A percentile compares a stretch with the other conserved stretches of the same genome.
phyloP scores from a whole-genome alignment of 1,140 invertebrate species.

The Drosophila teissieri region DNA sequence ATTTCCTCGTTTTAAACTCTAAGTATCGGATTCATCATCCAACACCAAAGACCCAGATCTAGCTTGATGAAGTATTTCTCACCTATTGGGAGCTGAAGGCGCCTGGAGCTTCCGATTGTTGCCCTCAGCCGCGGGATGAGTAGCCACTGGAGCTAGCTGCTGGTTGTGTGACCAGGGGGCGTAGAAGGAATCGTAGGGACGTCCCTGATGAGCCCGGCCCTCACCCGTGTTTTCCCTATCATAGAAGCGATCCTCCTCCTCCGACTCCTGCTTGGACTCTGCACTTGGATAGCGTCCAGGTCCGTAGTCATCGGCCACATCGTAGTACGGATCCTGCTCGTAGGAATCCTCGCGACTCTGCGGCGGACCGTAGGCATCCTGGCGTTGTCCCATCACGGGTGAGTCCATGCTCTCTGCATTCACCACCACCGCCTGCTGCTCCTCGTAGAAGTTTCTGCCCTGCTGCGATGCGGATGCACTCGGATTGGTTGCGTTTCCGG shows the following conservation, averaged over 20 bases:
- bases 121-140: conserved; percentile 23
- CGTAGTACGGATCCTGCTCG: conserved; percentile 54
- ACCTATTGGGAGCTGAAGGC: conserved; percentile 37
- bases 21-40: too few species aligned
- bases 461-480: background rate
- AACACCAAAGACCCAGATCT: background rate
- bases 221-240: conserved; percentile 12
- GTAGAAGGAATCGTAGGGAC: conserved; percentile 56
- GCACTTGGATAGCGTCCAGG: conserved; percentile 21
- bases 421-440: conserved; percentile 68
- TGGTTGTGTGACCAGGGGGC: conserved; percentile 38
- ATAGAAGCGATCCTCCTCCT: conserved; percentile 21
- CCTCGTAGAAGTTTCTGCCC: conserved; percentile 61
- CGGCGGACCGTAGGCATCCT: conserved; percentile 51
- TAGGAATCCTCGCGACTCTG: conserved; percentile 39
- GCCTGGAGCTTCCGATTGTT: conserved; percentile 59
- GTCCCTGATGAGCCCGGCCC: conserved; percentile 47
- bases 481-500: conserved; percentile 31
- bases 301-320: conserved; percentile 45
- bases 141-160: conserved; percentile 28
- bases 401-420: conserved; percentile 41
- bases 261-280: conserved; percentile 16
- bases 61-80: background rate
- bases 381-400: conserved; percentile 45
- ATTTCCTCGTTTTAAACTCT: too few species aligned